Conservation (phyloP, 2,888 invertebrate genomes). For the Operophtera brumata region DNA sequence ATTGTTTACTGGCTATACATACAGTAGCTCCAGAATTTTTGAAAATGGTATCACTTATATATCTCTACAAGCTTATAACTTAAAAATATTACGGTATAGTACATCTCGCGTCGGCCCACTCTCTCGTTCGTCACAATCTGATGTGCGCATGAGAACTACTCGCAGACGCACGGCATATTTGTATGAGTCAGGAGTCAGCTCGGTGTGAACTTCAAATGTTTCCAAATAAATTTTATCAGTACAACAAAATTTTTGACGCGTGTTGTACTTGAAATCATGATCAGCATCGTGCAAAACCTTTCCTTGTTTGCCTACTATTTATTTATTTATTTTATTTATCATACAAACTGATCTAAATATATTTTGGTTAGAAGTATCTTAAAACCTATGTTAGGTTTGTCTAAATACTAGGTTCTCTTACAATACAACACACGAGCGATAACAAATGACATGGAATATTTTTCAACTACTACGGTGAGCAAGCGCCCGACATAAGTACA, state of each 20-base stretch:
- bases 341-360: too few species aligned
- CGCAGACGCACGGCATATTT: slow-evolving; percentile 51
- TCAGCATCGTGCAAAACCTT: background rate
- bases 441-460: too few species aligned
- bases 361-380: too few species aligned
- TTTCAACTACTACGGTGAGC: too few species aligned
- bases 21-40: too few species aligned
- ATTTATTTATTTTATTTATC: too few species aligned
- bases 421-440: too few species aligned
- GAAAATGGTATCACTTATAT: background rate
- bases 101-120: slow-evolving; percentile 54
- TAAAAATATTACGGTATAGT: slow-evolving; percentile 40
- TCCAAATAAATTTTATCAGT: slow-evolving; percentile 33
- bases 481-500: too few species aligned
- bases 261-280: background rate
- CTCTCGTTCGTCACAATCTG: slow-evolving; percentile 58
- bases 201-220: slow-evolving; percentile 50
- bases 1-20: too few species aligned
- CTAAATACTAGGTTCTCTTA: too few species aligned
- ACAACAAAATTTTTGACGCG: slow-evolving; percentile 25
- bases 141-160: slow-evolving; percentile 70
- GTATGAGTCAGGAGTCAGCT: slow-evolving; percentile 49
- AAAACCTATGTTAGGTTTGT: too few species aligned
- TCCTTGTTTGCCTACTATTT: background rate
- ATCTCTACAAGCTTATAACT: slow-evolving; percentile 19